These are phyloP conservation scores for Metacarcinus magister DNA, from an alignment of 2,888 invertebrate genomes.

Conservation along the genomic window DNA sequence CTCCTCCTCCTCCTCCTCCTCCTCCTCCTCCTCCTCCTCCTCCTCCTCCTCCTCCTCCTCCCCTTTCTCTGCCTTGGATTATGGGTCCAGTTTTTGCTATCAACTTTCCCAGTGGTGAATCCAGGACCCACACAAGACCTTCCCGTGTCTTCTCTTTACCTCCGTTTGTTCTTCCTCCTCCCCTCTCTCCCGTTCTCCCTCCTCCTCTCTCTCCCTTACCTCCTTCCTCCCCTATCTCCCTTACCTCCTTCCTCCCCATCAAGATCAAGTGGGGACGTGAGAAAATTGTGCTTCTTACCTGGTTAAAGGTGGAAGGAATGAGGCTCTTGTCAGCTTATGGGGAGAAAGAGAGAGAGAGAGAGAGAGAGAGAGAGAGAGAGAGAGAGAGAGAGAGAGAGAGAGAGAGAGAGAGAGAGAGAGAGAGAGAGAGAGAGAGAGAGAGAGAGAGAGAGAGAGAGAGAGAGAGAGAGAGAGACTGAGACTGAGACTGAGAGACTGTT, in stretches of 20 bases:
- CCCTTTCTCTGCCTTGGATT: not conserved
- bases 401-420: conserved; percentile 26
- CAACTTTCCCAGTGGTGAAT: conserved; percentile 26
- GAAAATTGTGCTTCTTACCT: conserved; percentile 6
- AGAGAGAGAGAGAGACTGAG: too few species aligned
- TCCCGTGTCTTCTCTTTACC: conserved; percentile 20
- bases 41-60: not conserved
- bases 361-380: conserved; percentile 26
- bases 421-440: not conserved
- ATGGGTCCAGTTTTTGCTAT: conserved; percentile 28
- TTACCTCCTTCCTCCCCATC: not conserved
- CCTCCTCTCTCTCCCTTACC: not conserved
- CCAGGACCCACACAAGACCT: conserved; percentile 31
- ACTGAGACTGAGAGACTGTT: not conserved
- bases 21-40: too few species aligned
- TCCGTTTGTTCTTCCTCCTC: not conserved
- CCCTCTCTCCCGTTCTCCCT: too few species aligned
- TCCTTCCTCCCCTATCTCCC: not conserved
- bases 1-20: not conserved
- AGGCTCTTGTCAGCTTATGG: not conserved
- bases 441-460: not conserved
- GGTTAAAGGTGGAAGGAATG: conserved; percentile 11
- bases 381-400: conserved; percentile 26
- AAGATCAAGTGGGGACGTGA: conserved; percentile 27
- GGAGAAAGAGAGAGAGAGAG: not conserved